These are phyloP conservation scores for Cremastinae sp. DNA, from an alignment of 2,888 invertebrate genomes.

Conservation along the genomic window DNA sequence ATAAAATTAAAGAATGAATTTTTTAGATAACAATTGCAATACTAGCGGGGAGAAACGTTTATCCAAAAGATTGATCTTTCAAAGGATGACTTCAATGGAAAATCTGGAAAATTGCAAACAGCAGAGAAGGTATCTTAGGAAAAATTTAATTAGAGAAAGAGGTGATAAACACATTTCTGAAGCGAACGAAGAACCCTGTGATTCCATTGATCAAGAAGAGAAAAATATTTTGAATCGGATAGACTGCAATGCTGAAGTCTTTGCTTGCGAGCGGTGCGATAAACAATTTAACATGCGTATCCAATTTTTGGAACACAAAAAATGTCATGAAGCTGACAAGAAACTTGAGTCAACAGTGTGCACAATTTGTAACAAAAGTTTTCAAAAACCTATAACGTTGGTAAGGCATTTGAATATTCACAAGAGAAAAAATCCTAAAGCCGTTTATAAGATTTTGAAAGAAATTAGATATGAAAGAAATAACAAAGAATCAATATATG, in stretches of 20 bases:
- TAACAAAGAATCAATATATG: slow-evolving; percentile 16
- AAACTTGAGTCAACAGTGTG: slow-evolving; percentile 68
- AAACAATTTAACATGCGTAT: slow-evolving; percentile 64
- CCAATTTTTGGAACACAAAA: slow-evolving; percentile 65
- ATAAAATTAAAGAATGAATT: too few species aligned
- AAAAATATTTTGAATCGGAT: slow-evolving; percentile 67
- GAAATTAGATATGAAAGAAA: slow-evolving; percentile 72
- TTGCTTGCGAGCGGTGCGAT: slow-evolving; percentile 68
- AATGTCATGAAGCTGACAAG: slow-evolving; percentile 64
- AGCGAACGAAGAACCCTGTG: slow-evolving; percentile 12
- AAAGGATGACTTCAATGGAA: slow-evolving; percentile 73
- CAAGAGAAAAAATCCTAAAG: slow-evolving; percentile 72
- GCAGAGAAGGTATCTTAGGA: slow-evolving; percentile 73
- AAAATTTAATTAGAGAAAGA: slow-evolving; percentile 61
- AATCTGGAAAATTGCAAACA: slow-evolving; percentile 72
- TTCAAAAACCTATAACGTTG: slow-evolving; percentile 73
- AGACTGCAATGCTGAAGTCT: slow-evolving; percentile 61
- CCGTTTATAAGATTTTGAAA: slow-evolving; percentile 72
- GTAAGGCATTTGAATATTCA: slow-evolving; percentile 74
- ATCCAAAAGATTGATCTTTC: slow-evolving; percentile 70
- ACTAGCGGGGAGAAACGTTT: slow-evolving; percentile 63
- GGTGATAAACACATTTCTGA: slow-evolving; percentile 57
- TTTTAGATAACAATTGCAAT: slow-evolving; percentile 51
- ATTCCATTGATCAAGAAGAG: slow-evolving; percentile 58
- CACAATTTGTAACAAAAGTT: slow-evolving; percentile 73